These are phyloP conservation scores for Hemithea aestivaria DNA, from an alignment of 2,888 invertebrate genomes.

Conservation along the genomic window DNA sequence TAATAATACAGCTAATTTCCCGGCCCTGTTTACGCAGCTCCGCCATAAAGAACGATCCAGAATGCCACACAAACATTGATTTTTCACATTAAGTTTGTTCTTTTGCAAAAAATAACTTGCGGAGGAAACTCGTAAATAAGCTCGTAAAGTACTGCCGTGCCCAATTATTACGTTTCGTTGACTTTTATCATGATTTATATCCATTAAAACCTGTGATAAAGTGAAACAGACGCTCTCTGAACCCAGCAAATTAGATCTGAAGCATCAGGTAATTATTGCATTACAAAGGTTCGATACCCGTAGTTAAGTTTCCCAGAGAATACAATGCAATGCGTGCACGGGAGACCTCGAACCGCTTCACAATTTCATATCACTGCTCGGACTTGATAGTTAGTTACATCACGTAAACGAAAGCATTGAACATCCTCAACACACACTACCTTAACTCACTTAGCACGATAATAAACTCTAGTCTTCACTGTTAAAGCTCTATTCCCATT, in stretches of 20 bases:
- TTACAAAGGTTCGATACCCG: conserved; percentile 29
- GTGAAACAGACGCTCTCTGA: conserved; percentile 35
- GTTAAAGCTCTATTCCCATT: conserved; percentile 41
- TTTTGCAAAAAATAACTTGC: conserved; percentile 52
- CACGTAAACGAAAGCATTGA: conserved; percentile 65
- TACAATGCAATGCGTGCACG: conserved; percentile 43
- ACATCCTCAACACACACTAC: conserved; percentile 38
- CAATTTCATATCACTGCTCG: conserved; percentile 55
- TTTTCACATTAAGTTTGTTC: conserved; percentile 53
- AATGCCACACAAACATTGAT: conserved; percentile 55
- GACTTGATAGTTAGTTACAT: conserved; percentile 69
- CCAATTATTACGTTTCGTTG: conserved; percentile 63
- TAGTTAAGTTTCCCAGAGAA: conserved; percentile 47
- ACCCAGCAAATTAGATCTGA: conserved; percentile 23
- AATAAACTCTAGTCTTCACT: conserved; percentile 30
- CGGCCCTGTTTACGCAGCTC: conserved; percentile 46
- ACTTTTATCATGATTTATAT: conserved; percentile 65
- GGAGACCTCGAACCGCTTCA: conserved; percentile 40
- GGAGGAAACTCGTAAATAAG: conserved; percentile 61
- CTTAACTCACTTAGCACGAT: conserved; percentile 24
- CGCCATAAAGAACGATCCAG: conserved; percentile 42
- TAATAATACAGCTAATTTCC: conserved; percentile 42
- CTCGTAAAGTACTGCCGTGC: conserved; percentile 55
- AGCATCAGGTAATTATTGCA: conserved; percentile 34
- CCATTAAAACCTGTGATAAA: conserved; percentile 35